Evolutionary conservation across 2,888 invertebrate species (phyloP), one percentile per base, ranked within the genome.

Genomic region (Leptinotarsa haldemani): DNA sequence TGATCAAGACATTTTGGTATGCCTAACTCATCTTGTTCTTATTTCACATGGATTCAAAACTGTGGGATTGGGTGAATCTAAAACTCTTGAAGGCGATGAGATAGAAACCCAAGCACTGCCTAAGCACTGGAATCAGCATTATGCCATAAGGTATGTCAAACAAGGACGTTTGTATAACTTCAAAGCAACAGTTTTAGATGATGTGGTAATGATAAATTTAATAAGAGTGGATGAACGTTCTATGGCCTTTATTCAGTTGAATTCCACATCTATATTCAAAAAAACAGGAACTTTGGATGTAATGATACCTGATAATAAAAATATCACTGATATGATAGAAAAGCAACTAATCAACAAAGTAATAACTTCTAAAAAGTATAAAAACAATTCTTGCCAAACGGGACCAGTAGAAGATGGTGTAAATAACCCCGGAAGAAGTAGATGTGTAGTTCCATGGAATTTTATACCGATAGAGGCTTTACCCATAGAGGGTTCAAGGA

Each of bases 111-210:
- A 96, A 86, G 84, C 93, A 58, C 86, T 96, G 18, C 95, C 96
- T 2, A 89, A 90, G 52, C 92, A 91, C 58, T 96, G 96, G 96
- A 95, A 93, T 85, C 90, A 91, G n/a, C 90, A 91, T 78, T 95
- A 94, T 84, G 90, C 93, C 0, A 85, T 96, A 30, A 90, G 94
- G 81, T 96, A 96, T 86, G 85, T 92, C n/a, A 89, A 90, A 71
- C 89, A 93, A 68, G 90, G 90, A 4, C 90, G 91, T 81, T 86
- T 94, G 18, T 94, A 91, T 82, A 90, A 94, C 80, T 86, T 95
- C n/a, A 85, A 86, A 79, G 86, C 81, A 2, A 86, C 90, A 90
- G 81, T 74, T 22, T 70, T 87, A 63, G 87, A 87, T 65, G 87
- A 86, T 76, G 85, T 83, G 2, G 70, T 86, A 12, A 85, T 87